Evolutionary conservation across 2,113 vertebrate species (phyloP).

Genomic region (Neogale vison): DNA sequence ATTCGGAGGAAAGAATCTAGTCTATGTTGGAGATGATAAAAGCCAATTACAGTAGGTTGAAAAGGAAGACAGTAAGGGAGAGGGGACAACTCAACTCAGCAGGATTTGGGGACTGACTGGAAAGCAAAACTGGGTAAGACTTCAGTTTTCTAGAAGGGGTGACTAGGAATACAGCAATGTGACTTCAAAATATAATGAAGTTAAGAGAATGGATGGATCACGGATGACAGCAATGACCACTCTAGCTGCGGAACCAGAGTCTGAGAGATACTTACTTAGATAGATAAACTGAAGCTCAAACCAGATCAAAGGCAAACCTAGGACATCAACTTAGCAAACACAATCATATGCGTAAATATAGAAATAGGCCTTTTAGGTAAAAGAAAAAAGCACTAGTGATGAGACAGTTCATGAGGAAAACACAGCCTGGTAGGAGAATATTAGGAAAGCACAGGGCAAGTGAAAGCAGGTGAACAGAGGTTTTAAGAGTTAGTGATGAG

Average conservation of each 20-base stretch:
- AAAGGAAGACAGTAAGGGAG: background rate
- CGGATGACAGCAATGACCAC: background rate
- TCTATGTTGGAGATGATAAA: background rate
- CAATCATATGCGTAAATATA: background rate
- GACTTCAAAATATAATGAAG: background rate
- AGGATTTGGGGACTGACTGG: background rate
- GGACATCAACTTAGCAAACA: background rate
- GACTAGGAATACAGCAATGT: background rate
- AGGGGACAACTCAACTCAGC: background rate
- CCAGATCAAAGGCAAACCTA: background rate
- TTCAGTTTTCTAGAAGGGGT: background rate
- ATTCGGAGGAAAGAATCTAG: background rate
- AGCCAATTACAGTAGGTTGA: background rate
- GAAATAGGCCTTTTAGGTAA: background rate
- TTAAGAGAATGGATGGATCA: background rate
- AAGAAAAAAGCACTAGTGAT: background rate
- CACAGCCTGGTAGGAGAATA: background rate
- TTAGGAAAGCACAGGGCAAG: background rate
- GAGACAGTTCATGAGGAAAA: background rate
- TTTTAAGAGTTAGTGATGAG: background rate
- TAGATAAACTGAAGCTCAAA: background rate
- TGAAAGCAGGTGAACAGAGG: background rate
- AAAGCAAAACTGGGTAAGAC: background rate
- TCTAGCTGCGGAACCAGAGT: background rate
- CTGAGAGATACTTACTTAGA: background rate